Base-by-base conservation (phyloP, 2,888 invertebrate species). In the Megastigmus dorsalis region DNA sequence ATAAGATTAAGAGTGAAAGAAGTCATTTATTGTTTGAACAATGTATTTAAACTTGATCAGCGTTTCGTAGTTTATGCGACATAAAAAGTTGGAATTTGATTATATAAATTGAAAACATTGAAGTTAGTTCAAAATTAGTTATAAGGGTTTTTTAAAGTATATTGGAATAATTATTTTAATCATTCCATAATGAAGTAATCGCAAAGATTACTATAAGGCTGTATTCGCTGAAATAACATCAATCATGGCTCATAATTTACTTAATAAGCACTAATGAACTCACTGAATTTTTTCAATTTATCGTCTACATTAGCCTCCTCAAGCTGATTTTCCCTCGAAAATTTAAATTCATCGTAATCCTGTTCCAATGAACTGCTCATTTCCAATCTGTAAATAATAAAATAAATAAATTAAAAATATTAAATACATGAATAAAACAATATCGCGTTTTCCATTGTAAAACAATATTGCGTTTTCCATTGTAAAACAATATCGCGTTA, bases 361-460 rank as follows among this genome's bases (percentile, higher is more conserved):
- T 84, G 85, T 80, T 86, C 85, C 83, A 87, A 85, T 83, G 85
- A 81, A 84, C 84, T 86, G 85, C 85, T 88, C 87, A 88, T 88
- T 82, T 85, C 87, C 87, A 82, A 84, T 84, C 87, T 88, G 81
- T 48, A 83, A 82, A 73, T 26, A 60, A 59, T 18, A 52, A 30
- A 23, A 26, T 28, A 60, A 52, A 57, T 0, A 50, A 38, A 28
- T 4, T 13, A 28, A 10, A 63, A 36, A 36, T 20, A 55, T 36
- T 55, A 55, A 55, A 36, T 18, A 18, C 6, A 13, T 55, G n/a
- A 13, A 50, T 50, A 10, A 26, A n/a, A n/a, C n/a, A n/a, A n/a
- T n/a, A n/a, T n/a, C n/a, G n/a, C n/a, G n/a, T n/a, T n/a, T n/a
- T n/a, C n/a, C n/a, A n/a, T n/a, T n/a, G n/a, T n/a, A n/a, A n/a